A percentile compares a stretch with the other conserved stretches of the same genome.
These are phyloP conservation scores for Petroica traversi DNA, from an alignment of 2,113 vertebrate species.

Conservation along the genomic window DNA sequence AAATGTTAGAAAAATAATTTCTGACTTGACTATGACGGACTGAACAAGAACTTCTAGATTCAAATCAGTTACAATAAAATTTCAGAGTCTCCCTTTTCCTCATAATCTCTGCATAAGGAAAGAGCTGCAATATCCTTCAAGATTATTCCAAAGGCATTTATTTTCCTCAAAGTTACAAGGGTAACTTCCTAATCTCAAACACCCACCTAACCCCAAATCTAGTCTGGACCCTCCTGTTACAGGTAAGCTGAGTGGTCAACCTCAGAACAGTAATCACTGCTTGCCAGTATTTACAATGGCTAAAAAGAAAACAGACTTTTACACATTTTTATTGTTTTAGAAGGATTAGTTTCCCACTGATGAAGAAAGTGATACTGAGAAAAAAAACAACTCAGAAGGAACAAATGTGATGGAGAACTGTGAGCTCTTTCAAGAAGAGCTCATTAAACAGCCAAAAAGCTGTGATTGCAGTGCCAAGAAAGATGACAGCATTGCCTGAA, in stretches of 20 bases:
- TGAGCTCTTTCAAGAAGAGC: background rate
- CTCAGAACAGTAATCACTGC: background rate
- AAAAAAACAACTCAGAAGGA: background rate
- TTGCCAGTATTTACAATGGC: background rate
- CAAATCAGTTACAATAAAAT: background rate
- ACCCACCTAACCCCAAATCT: background rate
- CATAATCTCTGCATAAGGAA: background rate
- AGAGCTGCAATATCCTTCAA: background rate
- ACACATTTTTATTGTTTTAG: background rate
- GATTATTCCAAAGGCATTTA: background rate
- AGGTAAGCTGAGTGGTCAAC: background rate
- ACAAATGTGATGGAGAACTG: background rate
- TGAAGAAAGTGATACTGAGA: background rate
- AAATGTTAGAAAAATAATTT: background rate
- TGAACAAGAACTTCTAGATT: background rate
- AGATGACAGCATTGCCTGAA: background rate
- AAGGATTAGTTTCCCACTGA: background rate
- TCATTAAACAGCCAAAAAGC: constrained; percentile 2
- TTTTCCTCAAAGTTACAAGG: background rate
- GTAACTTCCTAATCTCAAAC: background rate
- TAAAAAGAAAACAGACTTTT: background rate
- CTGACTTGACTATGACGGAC: background rate
- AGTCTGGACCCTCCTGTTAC: background rate
- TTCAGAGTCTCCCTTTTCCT: background rate
- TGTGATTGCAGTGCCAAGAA: background rate